A percentile compares a stretch with the other conserved stretches of the same genome.
These are phyloP conservation scores for Corythoichthys intestinalis DNA, from an alignment of 2,113 vertebrate genomes.

Conservation along the genomic window DNA sequence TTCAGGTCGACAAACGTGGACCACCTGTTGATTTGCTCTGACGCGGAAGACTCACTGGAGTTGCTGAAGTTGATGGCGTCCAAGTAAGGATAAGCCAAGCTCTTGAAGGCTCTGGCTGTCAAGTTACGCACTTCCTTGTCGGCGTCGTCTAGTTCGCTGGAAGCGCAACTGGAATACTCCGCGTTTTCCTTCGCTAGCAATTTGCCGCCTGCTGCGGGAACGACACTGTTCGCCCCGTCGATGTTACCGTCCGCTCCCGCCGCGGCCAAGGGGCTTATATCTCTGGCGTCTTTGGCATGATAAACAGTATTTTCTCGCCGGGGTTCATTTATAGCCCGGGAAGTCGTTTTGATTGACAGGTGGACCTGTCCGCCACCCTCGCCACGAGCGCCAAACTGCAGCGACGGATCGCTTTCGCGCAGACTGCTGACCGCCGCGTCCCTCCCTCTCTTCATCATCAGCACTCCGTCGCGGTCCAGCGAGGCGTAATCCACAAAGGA, in stretches of 20 bases:
- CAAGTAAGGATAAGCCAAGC: slow-evolving; percentile 87
- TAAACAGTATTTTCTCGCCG: slow-evolving; percentile 70
- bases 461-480: slow-evolving; percentile 76
- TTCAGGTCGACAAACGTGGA: slow-evolving; percentile 88
- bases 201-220: slow-evolving; percentile 67
- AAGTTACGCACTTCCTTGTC: slow-evolving; percentile 94
- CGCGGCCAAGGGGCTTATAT: slow-evolving; percentile 78
- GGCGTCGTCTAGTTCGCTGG: slow-evolving; percentile 91
- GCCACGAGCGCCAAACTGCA: slow-evolving; percentile 40
- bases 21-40: slow-evolving; percentile 84
- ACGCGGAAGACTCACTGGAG: slow-evolving; percentile 84
- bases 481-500: slow-evolving; percentile 87
- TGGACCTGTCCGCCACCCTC: slow-evolving; percentile 81
- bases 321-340: slow-evolving; percentile 91
- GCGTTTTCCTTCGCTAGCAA: slow-evolving; percentile 69
- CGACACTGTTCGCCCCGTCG: slow-evolving; percentile 53
- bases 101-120: slow-evolving; percentile 88
- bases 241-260: slow-evolving; percentile 61
- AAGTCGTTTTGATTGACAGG: slow-evolving; percentile 91
- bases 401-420: slow-evolving; percentile 70
- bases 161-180: slow-evolving; percentile 84
- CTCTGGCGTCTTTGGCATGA: slow-evolving; percentile 80
- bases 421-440: slow-evolving; percentile 73
- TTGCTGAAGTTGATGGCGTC: slow-evolving; percentile 81
- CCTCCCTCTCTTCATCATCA: slow-evolving; percentile 18